These are phyloP conservation scores for Brachionus rotundiformis DNA, from an alignment of 1,140 invertebrate genomes.

Conservation along the genomic window DNA sequence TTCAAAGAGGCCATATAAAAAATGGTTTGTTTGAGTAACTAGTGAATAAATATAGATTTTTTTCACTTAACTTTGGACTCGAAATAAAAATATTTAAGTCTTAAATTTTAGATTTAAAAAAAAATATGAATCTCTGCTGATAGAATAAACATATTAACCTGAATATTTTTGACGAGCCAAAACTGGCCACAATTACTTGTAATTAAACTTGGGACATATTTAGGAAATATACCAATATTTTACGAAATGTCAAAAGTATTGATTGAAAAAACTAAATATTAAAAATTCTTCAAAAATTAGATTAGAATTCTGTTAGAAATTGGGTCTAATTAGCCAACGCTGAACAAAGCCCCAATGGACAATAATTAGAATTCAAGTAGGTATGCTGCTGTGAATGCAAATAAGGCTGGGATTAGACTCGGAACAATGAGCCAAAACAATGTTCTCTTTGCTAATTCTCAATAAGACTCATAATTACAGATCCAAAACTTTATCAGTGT, in stretches of 20 bases:
- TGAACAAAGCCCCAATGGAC: slow-evolving; percentile 31
- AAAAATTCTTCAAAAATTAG: slow-evolving; percentile 17
- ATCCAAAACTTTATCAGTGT: background rate
- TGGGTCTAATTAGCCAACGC: slow-evolving; percentile 22
- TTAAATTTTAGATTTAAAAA: slow-evolving; percentile 33
- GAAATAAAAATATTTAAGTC: slow-evolving; percentile 8
- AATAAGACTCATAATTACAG: background rate
- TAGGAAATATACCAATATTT: background rate
- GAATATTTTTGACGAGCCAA: slow-evolving; percentile 14
- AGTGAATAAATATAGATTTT: background rate
- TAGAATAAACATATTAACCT: slow-evolving; percentile 43
- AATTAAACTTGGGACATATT: slow-evolving; percentile 22
- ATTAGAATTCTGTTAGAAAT: background rate
- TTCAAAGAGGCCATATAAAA: slow-evolving; percentile 13
- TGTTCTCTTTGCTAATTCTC: slow-evolving; percentile 26
- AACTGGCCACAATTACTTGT: slow-evolving; percentile 32
- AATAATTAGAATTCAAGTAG: slow-evolving; percentile 36
- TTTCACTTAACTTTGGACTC: slow-evolving; percentile 26
- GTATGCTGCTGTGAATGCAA: slow-evolving; percentile 45
- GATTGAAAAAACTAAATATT: slow-evolving; percentile 17
- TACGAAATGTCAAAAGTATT: slow-evolving; percentile 34
- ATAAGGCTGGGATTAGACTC: slow-evolving; percentile 23
- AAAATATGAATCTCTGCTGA: background rate
- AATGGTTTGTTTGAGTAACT: slow-evolving; percentile 33
- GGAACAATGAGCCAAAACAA: slow-evolving; percentile 10